Conservation (phyloP, 2,113 vertebrate species). For the Eretmochelys imbricata region DNA sequence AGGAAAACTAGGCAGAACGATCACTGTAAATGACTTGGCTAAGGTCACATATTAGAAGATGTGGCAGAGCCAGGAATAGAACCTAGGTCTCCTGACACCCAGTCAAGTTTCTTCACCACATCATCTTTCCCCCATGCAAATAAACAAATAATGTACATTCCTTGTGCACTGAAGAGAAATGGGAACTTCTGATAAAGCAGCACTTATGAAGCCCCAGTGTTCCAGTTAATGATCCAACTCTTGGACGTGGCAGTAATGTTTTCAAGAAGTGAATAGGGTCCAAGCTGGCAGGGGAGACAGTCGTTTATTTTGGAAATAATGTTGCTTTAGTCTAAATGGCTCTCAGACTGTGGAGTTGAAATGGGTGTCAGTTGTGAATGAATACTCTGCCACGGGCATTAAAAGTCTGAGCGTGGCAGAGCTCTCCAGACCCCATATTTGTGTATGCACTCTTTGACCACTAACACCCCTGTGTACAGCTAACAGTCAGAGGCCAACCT, state of each 20-base stretch:
- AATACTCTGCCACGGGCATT: neutral
- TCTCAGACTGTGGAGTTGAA: neutral
- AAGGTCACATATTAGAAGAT: neutral
- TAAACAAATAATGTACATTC: neutral
- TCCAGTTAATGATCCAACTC: neutral
- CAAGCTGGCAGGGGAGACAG: accelerated
- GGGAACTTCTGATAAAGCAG: neutral
- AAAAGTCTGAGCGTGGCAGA: neutral
- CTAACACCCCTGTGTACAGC: neutral
- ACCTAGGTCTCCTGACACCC: neutral
- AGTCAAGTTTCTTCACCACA: neutral
- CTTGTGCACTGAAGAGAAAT: neutral
- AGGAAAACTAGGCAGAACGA: neutral
- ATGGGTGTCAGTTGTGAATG: accelerated
- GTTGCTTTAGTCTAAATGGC: neutral
- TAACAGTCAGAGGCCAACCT: neutral
- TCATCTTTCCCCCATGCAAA: neutral
- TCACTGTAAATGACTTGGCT: neutral
- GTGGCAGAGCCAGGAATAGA: neutral
- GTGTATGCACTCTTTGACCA: neutral
- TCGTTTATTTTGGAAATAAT: neutral
- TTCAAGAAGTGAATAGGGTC: neutral
- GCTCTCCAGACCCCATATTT: neutral
- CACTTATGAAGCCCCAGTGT: neutral
- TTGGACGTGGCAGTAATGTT: neutral